These are phyloP conservation scores for Drosophila siamana DNA, from an alignment of 2,888 invertebrate genomes.

Conservation along the genomic window DNA sequence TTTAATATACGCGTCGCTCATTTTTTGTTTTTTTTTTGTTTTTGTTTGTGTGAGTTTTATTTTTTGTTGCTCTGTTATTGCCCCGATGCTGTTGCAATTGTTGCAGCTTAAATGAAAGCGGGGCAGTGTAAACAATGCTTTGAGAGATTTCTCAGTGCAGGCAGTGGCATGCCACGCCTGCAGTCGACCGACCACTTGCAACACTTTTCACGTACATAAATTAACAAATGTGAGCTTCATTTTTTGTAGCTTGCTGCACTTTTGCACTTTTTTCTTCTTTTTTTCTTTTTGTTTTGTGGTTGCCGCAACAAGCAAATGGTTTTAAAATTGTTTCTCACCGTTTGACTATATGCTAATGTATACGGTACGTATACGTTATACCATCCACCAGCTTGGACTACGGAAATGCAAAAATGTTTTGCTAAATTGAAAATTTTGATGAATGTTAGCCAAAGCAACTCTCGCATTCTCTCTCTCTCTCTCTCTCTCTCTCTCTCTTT, in stretches of 20 bases:
- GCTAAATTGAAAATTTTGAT: neutral
- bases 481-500: too few relatives aligned
- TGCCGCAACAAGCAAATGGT: constrained; percentile 22
- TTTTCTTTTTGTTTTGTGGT: neutral
- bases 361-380: constrained; percentile 15
- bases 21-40: constrained; percentile 27
- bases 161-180: constrained; percentile 25
- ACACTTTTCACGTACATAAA: constrained; percentile 54
- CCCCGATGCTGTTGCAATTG: constrained; percentile 41
- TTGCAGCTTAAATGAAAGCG: constrained; percentile 58
- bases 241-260: neutral
- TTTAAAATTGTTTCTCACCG: constrained; percentile 7
- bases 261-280: too few relatives aligned
- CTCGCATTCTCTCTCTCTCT: neutral
- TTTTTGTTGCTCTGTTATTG: constrained; percentile 8
- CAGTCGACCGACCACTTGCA: constrained; percentile 18
- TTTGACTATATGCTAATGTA: constrained; percentile 19
- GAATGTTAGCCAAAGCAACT: constrained; percentile 1
- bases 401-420: neutral
- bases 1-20: constrained; percentile 52
- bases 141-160: constrained; percentile 42
- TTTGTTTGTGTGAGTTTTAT: constrained; percentile 7
- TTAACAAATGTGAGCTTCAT: constrained; percentile 40
- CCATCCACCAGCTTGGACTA: neutral
- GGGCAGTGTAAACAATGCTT: constrained; percentile 61